A percentile compares a stretch with the other conserved stretches of the same genome.
These are phyloP conservation scores for Vicugna pacos DNA, from an alignment of 2,113 vertebrate genomes.

Conservation along the genomic window DNA sequence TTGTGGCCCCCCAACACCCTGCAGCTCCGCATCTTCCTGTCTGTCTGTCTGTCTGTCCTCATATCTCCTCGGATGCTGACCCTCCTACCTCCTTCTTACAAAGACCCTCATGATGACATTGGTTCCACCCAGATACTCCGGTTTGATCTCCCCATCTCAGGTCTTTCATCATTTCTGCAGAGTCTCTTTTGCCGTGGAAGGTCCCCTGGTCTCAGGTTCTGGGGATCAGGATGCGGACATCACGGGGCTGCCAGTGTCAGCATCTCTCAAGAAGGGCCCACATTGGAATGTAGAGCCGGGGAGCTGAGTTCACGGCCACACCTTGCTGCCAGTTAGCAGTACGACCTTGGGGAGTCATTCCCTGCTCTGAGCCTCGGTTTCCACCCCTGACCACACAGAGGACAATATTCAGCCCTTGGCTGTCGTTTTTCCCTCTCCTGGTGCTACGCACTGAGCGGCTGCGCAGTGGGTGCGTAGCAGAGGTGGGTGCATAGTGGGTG, in stretches of 20 bases:
- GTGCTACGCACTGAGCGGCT: neutral
- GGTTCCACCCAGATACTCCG: too few relatives aligned
- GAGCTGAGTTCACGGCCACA: too few relatives aligned
- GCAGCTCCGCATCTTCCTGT: too few relatives aligned
- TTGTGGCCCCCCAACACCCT: too few relatives aligned
- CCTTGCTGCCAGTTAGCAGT: neutral
- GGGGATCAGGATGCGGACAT: neutral
- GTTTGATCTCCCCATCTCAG: too few relatives aligned
- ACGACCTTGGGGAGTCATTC: neutral
- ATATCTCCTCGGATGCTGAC: too few relatives aligned
- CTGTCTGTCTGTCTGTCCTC: too few relatives aligned
- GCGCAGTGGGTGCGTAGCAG: rapidly evolving
- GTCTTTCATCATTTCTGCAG: too few relatives aligned
- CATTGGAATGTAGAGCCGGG: neutral
- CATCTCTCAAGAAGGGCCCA: neutral
- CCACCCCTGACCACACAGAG: too few relatives aligned
- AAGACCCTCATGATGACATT: too few relatives aligned
- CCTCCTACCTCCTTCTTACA: too few relatives aligned
- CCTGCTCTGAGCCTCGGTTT: neutral
- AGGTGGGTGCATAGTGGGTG: rapidly evolving
- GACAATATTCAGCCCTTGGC: neutral
- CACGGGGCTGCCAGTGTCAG: rapidly evolving
- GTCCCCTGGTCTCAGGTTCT: neutral
- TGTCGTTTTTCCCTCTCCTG: neutral
- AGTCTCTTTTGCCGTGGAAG: too few relatives aligned